Evolutionary conservation across 2,113 vertebrate species (phyloP), one percentile per base, ranked within the genome.

Genomic region (Pedetes capensis): DNA sequence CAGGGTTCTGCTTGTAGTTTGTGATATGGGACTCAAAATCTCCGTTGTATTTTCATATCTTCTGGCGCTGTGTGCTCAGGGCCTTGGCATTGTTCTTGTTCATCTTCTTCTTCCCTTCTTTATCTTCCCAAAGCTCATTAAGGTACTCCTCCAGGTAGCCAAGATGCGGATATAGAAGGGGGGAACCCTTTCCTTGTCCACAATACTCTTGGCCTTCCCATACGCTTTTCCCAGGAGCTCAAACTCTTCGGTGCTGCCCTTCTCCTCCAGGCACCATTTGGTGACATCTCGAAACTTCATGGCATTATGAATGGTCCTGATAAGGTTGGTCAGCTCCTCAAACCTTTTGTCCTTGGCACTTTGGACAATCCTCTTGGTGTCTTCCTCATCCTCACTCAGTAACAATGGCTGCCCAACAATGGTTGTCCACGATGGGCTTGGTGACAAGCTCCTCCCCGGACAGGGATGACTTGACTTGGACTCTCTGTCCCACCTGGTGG

Each of bases 281-380:
- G 99, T 98, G 97, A 99, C 99, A 98, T 99, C 99, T 8, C 99
- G 98, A 96, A 99, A 99, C 98, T 99, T 99, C 99, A 99, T 99
- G 80, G 99, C 99, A 94, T 99, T 99, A 42, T 99, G 99, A 94
- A 99, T 99, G 5, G 99, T 99, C 95, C 99, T 99, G 94, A 99
- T 99, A 66, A 99, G 97, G 97, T 99, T 99, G 34, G 99, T 99
- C 90, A 99, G 97, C 97, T 99, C 99, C 95, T 99, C 99, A 95
- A 99, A 99, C 96, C 99, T 98, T 97, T 99, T 99, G 95, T 99
- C 99, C 93, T 99, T 99, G 89, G 99, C 99, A 16, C 99, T 99
- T 96, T 99, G 99, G 79, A 99, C 99, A 96, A 99, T 98, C 95
- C 99, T 98, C 96, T 99, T 99, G 0, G 99, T 99, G 96, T 99